phyloP scores from a whole-genome alignment of 2,888 invertebrate genomes.

The Dendrolimus pini region DNA sequence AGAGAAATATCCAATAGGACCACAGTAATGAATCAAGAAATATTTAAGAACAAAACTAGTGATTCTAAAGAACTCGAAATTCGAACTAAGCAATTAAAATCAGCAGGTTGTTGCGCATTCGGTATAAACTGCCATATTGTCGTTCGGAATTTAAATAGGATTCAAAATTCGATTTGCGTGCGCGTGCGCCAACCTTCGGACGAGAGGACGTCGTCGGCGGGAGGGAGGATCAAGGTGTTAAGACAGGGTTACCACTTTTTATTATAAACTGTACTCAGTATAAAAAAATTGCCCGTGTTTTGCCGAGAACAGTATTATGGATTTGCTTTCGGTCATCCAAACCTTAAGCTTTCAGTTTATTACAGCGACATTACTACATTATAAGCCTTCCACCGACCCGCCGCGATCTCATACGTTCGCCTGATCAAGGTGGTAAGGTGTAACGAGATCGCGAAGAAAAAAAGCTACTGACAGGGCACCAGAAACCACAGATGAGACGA shows the following conservation, averaged over 20 bases:
- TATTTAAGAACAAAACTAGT: neutral
- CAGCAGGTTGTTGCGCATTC: conserved; percentile 28
- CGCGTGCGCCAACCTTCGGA: conserved; percentile 52
- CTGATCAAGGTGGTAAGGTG: too few relatives aligned
- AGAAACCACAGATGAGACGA: too few relatives aligned
- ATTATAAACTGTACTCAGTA: neutral
- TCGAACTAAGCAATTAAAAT: neutral
- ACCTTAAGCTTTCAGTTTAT: too few relatives aligned
- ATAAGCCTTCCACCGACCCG: too few relatives aligned
- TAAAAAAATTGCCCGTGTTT: too few relatives aligned
- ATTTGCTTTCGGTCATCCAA: too few relatives aligned
- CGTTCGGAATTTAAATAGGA: conserved; percentile 37
- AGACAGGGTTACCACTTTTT: neutral
- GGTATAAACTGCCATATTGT: conserved; percentile 45
- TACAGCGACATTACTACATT: too few relatives aligned
- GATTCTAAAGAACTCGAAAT: neutral
- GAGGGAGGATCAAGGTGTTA: conserved; percentile 14
- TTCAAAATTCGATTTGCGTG: conserved; percentile 43
- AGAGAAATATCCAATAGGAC: too few relatives aligned
- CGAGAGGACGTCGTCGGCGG: conserved; percentile 30
- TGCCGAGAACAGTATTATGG: too few relatives aligned
- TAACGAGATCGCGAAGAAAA: too few relatives aligned
- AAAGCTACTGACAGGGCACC: too few relatives aligned
- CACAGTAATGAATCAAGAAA: neutral
- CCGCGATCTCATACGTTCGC: too few relatives aligned